Evolutionary conservation across 2,888 invertebrate species (phyloP).

Genomic region (Celastrina argiolus): DNA sequence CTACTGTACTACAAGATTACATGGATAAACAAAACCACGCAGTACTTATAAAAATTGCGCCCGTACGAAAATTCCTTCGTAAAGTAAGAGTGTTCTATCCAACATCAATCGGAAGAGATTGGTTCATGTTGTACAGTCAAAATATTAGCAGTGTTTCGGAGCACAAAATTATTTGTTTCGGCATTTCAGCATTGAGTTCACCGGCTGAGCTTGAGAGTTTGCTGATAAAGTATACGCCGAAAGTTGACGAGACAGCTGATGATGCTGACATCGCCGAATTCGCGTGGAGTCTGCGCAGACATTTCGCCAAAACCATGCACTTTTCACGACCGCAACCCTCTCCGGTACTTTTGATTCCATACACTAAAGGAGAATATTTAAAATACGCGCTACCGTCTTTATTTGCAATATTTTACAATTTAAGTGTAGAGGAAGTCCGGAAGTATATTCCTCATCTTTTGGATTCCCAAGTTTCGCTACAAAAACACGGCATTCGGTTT

Average conservation of each 20-base stretch:
- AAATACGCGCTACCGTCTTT: conserved; percentile 56
- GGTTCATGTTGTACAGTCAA: conserved; percentile 41
- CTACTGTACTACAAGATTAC: conserved; percentile 43
- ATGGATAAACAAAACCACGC: conserved; percentile 38
- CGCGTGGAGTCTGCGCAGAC: conserved; percentile 47
- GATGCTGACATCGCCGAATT: conserved; percentile 49
- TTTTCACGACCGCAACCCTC: conserved; percentile 52
- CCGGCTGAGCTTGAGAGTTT: conserved; percentile 41
- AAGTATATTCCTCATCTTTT: conserved; percentile 44
- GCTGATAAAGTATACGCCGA: conserved; percentile 49
- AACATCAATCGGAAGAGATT: conserved; percentile 43
- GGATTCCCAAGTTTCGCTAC: conserved; percentile 53
- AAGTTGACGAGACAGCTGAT: conserved; percentile 48
- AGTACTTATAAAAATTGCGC: conserved; percentile 37
- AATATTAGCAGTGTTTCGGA: conserved; percentile 40
- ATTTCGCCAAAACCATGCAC: conserved; percentile 59
- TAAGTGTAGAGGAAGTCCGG: conserved; percentile 40
- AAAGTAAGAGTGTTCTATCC: conserved; percentile 58
- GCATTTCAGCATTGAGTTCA: conserved; percentile 47
- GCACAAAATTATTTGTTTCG: conserved; percentile 46
- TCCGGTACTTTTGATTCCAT: conserved; percentile 48
- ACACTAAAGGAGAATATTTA: conserved; percentile 58
- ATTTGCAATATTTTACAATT: conserved; percentile 52
- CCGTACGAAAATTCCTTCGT: conserved; percentile 39
- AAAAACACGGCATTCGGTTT: conserved; percentile 57